Conservation (phyloP, 2,888 invertebrate species). For the Plemyria rubiginata region DNA sequence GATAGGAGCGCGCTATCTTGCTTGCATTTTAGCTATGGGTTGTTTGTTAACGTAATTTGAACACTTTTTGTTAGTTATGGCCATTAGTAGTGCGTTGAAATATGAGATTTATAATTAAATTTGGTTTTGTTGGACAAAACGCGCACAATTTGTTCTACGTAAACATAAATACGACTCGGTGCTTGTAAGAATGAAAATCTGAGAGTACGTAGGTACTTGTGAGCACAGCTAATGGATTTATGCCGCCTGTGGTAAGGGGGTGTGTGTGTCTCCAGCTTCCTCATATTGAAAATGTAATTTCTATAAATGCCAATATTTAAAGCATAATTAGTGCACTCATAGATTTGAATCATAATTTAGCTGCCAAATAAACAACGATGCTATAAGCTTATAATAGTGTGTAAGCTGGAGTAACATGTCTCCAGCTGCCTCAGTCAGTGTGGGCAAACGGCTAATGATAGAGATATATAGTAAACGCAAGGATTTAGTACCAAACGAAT, state of each 20-base stretch:
- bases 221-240: constrained; percentile 23
- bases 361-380: too few species aligned
- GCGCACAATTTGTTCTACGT: neutral
- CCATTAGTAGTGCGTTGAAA: constrained; percentile 12
- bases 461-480: too few species aligned
- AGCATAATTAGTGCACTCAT: too few species aligned
- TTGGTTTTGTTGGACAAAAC: constrained; percentile 4
- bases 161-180: neutral
- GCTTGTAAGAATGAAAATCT: neutral
- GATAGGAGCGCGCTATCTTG: constrained; percentile 15
- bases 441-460: too few species aligned
- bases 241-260: constrained; percentile 17
- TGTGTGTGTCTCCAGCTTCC: too few species aligned
- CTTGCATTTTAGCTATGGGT: constrained; percentile 19
- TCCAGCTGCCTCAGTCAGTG: too few species aligned
- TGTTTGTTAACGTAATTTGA: constrained; percentile 22
- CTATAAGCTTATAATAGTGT: too few species aligned
- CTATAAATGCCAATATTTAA: too few species aligned
- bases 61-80: constrained; percentile 10
- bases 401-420: too few species aligned
- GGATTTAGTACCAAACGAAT: too few species aligned
- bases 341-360: too few species aligned
- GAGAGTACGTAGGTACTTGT: constrained; percentile 11
- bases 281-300: too few species aligned
- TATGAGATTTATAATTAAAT: constrained; percentile 20